Conservation (phyloP, 2,888 invertebrate genomes). For the Tricholauxania praeusta region DNA sequence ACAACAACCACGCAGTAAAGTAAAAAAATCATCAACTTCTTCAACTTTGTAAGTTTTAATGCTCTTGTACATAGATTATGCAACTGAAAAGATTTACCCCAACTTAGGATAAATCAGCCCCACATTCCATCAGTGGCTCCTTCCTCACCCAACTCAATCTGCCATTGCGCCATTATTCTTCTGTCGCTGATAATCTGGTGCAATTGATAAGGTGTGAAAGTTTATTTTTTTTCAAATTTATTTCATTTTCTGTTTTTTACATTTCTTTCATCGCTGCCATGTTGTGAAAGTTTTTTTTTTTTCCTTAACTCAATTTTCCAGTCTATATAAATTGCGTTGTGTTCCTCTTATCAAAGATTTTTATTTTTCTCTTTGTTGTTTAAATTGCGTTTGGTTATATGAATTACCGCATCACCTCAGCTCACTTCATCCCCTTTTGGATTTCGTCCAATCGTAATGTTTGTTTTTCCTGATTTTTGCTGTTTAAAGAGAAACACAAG, state of each 20-base stretch:
- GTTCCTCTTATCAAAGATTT: slow-evolving; percentile 24
- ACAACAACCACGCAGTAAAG: not conserved
- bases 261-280: not conserved
- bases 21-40: slow-evolving; percentile 8
- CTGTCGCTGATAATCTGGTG: slow-evolving; percentile 26
- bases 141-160: too few relatives aligned
- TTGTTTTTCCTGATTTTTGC: too few relatives aligned
- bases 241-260: slow-evolving; percentile 6
- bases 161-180: not conserved
- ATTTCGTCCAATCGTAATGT: too few relatives aligned
- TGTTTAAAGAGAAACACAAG: too few relatives aligned
- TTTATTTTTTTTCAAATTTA: slow-evolving; percentile 17
- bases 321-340: slow-evolving; percentile 24
- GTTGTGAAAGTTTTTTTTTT: not conserved
- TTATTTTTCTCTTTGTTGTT: slow-evolving; percentile 28
- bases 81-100: not conserved
- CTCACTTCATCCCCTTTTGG: too few relatives aligned
- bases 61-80: slow-evolving; percentile 10
- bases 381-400: slow-evolving; percentile 20
- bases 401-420: not conserved
- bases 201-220: slow-evolving; percentile 30
- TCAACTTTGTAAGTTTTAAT: not conserved
- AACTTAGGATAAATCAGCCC: not conserved
- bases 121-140: not conserved
- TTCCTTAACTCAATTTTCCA: slow-evolving; percentile 21